Percentiles rank a stretch among this genome's conserved stretches.
Evolutionary conservation across 2,888 invertebrate species (phyloP).

Genomic region (Cotesia congregata): DNA sequence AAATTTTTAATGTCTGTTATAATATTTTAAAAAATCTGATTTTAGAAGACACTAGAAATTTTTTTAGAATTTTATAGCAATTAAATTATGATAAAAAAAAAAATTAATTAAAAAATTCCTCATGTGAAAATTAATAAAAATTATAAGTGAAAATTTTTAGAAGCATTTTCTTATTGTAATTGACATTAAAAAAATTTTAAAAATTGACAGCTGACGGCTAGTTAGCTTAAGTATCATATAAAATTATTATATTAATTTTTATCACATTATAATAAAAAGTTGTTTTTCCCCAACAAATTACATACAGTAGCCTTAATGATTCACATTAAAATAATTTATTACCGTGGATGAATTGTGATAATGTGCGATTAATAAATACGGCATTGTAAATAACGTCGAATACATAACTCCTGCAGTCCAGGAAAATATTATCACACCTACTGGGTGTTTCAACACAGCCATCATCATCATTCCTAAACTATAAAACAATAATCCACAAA

Average conservation of each 20-base stretch:
- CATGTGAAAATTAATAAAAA: too few relatives aligned
- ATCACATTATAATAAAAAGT: background rate
- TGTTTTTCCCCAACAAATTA: background rate
- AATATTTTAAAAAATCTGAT: too few relatives aligned
- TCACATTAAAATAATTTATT: slow-evolving; percentile 61
- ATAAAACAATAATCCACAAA: slow-evolving; percentile 90
- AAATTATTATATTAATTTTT: slow-evolving; percentile 13
- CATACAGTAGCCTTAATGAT: slow-evolving; percentile 28
- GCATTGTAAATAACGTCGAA: slow-evolving; percentile 97
- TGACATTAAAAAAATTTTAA: too few relatives aligned
- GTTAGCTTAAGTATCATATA: too few relatives aligned
- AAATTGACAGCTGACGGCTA: too few relatives aligned
- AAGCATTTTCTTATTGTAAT: too few relatives aligned
- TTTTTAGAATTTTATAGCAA: too few relatives aligned
- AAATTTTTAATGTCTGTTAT: too few relatives aligned
- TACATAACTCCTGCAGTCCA: slow-evolving; percentile 98
- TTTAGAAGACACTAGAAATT: too few relatives aligned
- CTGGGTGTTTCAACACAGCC: slow-evolving; percentile 82
- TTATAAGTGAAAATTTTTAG: too few relatives aligned
- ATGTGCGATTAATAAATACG: slow-evolving; percentile 92
- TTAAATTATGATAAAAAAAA: too few relatives aligned
- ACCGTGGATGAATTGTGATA: slow-evolving; percentile 94
- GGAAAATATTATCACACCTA: slow-evolving; percentile 89
- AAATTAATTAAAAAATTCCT: too few relatives aligned
- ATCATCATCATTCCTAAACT: slow-evolving; percentile 90